Base-by-base conservation (phyloP, 1,140 invertebrate genomes). In the Saccostrea cuccullata region DNA sequence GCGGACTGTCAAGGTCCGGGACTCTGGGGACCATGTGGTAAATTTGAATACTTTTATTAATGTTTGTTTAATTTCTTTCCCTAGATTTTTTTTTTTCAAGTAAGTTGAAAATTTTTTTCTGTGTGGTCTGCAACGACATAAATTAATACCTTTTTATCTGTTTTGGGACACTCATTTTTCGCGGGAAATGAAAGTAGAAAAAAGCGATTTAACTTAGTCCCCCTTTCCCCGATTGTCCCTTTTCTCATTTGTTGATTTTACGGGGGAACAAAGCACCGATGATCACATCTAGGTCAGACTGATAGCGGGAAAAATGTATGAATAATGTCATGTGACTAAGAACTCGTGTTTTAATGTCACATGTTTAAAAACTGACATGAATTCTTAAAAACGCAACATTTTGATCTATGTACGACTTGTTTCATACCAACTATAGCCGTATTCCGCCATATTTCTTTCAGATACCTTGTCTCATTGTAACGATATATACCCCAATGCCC, bases 1-100 rank as follows among this genome's bases (percentile, higher is more conserved):
- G 60, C 20, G 60, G 17, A 67, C 60, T 67, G 60, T 67, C 60
- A 67, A 20, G 60, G 20, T 67, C 9, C 60, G 60, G 60, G 60
- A 67, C 60, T 67, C 60, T 67, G 60, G 20, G 60, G 60, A 67
- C 60, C 60, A 67, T 67, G 60, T 67, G 60, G 60, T 67, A 67
- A 67, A 17, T 67, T 67, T 67, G n/a, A 20, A 67, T 67, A 67
- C 60, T 67, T 67, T 67, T 67, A 67, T 67, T 67, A 67, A 20
- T 20, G 8, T 20, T 23, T 67, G 13, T 67, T 64, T 20, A n/a
- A 67, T 67, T 67, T 67, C 13, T 67, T 67, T 67, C 60, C 60
- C 60, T n/a, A n/a, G 60, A 67, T 67, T 20, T 36, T 36, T 36
- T 36, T 36, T 67, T 67, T 67, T 67, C 20, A 67, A 67, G 60